Conservation (phyloP, 1,140 invertebrate genomes). For the Drosophila setifemur region DNA sequence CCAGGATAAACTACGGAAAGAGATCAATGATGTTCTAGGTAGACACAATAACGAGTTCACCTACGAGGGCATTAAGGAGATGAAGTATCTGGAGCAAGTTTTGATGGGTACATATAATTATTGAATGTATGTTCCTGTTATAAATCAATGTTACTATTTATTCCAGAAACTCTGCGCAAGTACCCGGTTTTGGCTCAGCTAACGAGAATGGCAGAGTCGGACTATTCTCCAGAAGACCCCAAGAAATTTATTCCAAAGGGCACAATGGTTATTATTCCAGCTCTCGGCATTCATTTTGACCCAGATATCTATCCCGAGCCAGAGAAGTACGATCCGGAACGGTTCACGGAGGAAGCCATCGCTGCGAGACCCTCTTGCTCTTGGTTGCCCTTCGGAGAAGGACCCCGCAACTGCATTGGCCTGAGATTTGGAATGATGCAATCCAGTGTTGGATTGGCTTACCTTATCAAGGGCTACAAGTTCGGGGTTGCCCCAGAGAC, state of each 20-base stretch:
- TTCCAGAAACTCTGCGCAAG: constrained; percentile 85
- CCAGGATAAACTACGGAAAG: constrained; percentile 84
- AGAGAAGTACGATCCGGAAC: constrained; percentile 85
- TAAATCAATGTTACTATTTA: too few relatives aligned
- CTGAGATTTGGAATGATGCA: constrained; percentile 86
- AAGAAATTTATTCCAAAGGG: constrained; percentile 85
- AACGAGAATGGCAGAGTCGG: constrained; percentile 84
- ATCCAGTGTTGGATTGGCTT: constrained; percentile 84
- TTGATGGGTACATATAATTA: too few relatives aligned
- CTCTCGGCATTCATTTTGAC: constrained; percentile 85
- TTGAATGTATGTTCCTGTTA: not conserved
- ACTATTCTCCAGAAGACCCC: constrained; percentile 84
- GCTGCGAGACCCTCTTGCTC: constrained; percentile 41
- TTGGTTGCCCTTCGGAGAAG: constrained; percentile 64
- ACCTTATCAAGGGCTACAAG: constrained; percentile 68
- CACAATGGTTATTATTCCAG: constrained; percentile 85
- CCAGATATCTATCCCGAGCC: constrained; percentile 70
- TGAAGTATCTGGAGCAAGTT: constrained; percentile 84
- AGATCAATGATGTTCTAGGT: constrained; percentile 83
- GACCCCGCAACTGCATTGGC: constrained; percentile 82
- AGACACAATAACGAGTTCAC: constrained; percentile 82
- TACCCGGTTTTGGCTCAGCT: constrained; percentile 85
- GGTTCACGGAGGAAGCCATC: constrained; percentile 83
- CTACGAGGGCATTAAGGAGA: constrained; percentile 84
- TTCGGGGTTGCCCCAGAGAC: constrained; percentile 45